phyloP scores from a whole-genome alignment of 2,797 vertebrate genomes.

The Taeniopygia guttata region DNA sequence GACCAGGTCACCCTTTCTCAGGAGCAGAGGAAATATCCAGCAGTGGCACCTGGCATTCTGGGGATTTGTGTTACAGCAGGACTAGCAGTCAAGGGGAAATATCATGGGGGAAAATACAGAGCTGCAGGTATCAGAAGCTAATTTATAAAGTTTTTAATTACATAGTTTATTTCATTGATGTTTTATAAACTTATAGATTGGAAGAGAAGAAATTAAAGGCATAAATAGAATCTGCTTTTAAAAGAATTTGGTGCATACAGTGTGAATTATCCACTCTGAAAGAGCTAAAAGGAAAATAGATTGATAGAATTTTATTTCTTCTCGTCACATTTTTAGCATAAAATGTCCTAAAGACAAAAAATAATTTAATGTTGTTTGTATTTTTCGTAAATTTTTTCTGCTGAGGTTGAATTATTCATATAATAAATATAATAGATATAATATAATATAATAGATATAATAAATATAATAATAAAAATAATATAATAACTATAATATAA shows the following conservation, averaged over 20 bases:
- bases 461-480: neutral
- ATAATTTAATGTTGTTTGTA: neutral
- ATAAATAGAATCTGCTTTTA: neutral
- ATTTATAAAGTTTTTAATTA: neutral
- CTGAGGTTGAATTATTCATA: neutral
- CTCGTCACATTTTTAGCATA: neutral
- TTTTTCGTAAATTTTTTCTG: slow-evolving; percentile 29
- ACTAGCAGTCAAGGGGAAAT: neutral
- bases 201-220: neutral
- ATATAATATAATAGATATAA: too few relatives aligned
- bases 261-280: neutral
- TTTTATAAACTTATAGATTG: neutral
- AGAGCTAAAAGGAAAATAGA: neutral
- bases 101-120: neutral
- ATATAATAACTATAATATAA: too few relatives aligned
- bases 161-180: neutral
- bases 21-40: neutral
- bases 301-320: neutral
- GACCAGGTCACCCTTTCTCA: neutral
- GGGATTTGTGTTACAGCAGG: neutral
- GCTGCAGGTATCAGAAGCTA: neutral
- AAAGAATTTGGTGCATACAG: neutral
- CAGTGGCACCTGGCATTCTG: neutral
- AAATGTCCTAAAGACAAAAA: neutral
- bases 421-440: neutral